Conservation (phyloP, 2,797 vertebrate species). For the Sibirionetta formosa region DNA sequence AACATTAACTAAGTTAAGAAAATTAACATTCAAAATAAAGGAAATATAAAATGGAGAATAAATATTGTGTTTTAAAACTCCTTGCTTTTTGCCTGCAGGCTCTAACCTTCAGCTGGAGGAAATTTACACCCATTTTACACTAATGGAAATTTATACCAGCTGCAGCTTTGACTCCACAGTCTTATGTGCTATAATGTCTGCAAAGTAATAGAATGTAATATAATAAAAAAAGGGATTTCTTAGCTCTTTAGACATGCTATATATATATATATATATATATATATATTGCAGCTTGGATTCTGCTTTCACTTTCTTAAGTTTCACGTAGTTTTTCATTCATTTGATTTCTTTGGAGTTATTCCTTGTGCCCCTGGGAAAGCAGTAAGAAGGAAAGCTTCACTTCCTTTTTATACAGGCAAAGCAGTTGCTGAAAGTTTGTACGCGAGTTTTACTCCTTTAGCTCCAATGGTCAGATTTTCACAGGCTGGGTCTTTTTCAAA, state of each 20-base stretch:
- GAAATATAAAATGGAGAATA: conserved; percentile 37
- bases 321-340: conserved; percentile 7
- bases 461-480: background rate
- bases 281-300: background rate
- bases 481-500: background rate
- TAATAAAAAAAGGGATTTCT: conserved; percentile 53
- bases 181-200: background rate
- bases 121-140: conserved; percentile 68
- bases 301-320: conserved; percentile 46
- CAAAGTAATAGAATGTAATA: conserved; percentile 50
- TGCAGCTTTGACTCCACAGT: background rate
- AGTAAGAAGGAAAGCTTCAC: background rate
- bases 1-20: background rate
- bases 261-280: background rate
- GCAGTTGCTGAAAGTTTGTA: background rate
- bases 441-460: background rate
- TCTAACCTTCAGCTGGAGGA: conserved; percentile 63
- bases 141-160: conserved; percentile 70
- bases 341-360: conserved; percentile 10
- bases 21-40: conserved; percentile 14
- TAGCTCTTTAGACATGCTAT: conserved; percentile 6
- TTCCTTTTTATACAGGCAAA: background rate
- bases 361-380: background rate
- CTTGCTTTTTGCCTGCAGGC: conserved; percentile 8
- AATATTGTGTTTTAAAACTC: conserved; percentile 27